phyloP scores from a whole-genome alignment of 2,888 invertebrate species.

The Hylaea fasciaria region DNA sequence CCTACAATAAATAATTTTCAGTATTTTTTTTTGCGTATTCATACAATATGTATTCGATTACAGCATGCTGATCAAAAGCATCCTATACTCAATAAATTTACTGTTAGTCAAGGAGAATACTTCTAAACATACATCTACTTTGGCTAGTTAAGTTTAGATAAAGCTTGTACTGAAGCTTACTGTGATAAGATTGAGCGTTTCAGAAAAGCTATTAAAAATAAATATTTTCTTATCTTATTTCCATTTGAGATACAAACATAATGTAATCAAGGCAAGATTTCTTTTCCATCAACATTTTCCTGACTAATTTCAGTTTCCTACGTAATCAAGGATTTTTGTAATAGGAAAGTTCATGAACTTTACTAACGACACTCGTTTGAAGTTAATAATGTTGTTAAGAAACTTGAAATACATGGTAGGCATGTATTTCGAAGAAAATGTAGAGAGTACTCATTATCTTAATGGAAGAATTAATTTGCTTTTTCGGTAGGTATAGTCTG shows the following conservation, averaged over 20 bases:
- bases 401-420: neutral
- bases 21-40: no score
- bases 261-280: constrained; percentile 6
- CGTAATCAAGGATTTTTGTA: constrained; percentile 13
- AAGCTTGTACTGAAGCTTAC: neutral
- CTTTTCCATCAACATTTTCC: constrained; percentile 10
- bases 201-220: neutral
- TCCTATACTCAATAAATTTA: no score
- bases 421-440: no score
- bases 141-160: no score
- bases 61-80: no score
- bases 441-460: no score
- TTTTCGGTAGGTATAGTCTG: no score
- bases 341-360: constrained; percentile 11
- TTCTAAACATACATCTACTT: no score
- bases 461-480: no score
- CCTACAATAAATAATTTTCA: no score
- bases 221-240: neutral
- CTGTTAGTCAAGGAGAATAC: no score
- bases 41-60: no score
- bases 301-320: constrained; percentile 8
- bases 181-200: neutral
- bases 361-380: constrained; percentile 13
- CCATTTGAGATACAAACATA: constrained; percentile 1
- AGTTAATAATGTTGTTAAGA: constrained; percentile 6